phyloP scores from a whole-genome alignment of 1,140 invertebrate genomes.

The Chlorops oryzae region DNA sequence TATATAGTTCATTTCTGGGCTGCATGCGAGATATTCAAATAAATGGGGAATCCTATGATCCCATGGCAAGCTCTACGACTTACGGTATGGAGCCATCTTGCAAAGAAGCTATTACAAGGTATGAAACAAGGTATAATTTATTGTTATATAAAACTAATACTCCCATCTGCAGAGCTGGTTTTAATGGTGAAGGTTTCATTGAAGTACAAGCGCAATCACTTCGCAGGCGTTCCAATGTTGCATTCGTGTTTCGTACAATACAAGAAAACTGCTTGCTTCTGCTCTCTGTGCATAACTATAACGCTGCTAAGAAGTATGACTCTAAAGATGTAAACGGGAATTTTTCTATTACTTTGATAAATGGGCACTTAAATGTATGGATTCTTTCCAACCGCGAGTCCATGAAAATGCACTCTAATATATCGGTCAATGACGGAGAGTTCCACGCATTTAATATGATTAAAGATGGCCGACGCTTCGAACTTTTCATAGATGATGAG shows the following conservation, averaged over 20 bases:
- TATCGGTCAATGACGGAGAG: constrained; percentile 59
- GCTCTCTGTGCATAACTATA: constrained; percentile 62
- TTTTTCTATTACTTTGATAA: constrained; percentile 61
- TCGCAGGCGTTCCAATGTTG: constrained; percentile 60
- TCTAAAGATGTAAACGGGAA: constrained; percentile 52
- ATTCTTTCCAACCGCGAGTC: constrained; percentile 61
- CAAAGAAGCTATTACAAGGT: constrained; percentile 56
- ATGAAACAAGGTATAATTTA: constrained; percentile 18
- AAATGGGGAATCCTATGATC: constrained; percentile 56
- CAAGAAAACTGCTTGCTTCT: constrained; percentile 66
- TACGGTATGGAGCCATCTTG: constrained; percentile 75
- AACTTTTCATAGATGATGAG: constrained; percentile 64
- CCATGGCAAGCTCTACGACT: constrained; percentile 57
- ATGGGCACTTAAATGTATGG: constrained; percentile 60
- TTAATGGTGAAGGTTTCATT: constrained; percentile 72
- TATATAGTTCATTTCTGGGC: constrained; percentile 64
- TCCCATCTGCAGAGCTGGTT: constrained; percentile 55
- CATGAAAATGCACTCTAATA: constrained; percentile 55
- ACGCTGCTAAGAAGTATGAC: constrained; percentile 49
- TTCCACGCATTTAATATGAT: constrained; percentile 56
- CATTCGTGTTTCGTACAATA: constrained; percentile 71
- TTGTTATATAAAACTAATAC: not conserved
- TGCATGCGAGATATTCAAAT: constrained; percentile 76
- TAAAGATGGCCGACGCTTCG: constrained; percentile 53
- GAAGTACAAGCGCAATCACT: constrained; percentile 64